A percentile compares a stretch with the other conserved stretches of the same genome.
phyloP scores from a whole-genome alignment of 2,113 vertebrate species.

The Crocuta crocuta region DNA sequence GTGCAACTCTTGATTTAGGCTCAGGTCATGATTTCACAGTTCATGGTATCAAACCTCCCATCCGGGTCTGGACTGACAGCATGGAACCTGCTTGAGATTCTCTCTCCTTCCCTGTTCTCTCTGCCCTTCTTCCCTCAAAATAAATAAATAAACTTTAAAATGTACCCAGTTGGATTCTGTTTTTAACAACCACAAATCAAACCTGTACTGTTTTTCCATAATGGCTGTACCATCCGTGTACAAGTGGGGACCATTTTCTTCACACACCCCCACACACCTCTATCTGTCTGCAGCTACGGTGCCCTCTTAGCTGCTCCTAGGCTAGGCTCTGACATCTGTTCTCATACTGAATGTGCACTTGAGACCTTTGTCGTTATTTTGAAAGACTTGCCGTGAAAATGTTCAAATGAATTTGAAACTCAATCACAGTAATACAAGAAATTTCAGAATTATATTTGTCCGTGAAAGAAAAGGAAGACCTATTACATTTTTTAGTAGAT shows the following conservation, averaged over 20 bases:
- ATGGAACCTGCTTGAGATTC: too few species aligned
- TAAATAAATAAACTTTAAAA: background rate
- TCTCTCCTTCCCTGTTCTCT: too few species aligned
- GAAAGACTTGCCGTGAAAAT: background rate
- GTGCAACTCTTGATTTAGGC: too few species aligned
- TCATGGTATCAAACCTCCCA: too few species aligned
- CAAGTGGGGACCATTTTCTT: background rate
- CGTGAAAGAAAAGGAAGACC: slow-evolving; percentile 13
- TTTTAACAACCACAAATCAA: background rate
- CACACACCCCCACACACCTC: background rate
- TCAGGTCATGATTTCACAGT: too few species aligned
- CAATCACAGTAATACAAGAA: slow-evolving; percentile 21
- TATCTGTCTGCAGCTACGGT: background rate
- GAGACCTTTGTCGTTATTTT: background rate
- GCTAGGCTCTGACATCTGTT: background rate
- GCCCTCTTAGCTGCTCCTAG: background rate
- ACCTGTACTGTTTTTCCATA: background rate
- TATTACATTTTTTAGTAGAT: background rate
- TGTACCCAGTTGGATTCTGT: background rate
- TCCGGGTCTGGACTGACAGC: too few species aligned
- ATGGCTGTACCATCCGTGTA: background rate
- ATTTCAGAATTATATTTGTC: background rate
- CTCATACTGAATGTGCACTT: background rate
- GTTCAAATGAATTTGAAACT: slow-evolving; percentile 15
- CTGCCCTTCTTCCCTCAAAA: too few species aligned